Evolutionary conservation across 2,113 vertebrate species (phyloP).

Genomic region (Cebidichthys violaceus): DNA sequence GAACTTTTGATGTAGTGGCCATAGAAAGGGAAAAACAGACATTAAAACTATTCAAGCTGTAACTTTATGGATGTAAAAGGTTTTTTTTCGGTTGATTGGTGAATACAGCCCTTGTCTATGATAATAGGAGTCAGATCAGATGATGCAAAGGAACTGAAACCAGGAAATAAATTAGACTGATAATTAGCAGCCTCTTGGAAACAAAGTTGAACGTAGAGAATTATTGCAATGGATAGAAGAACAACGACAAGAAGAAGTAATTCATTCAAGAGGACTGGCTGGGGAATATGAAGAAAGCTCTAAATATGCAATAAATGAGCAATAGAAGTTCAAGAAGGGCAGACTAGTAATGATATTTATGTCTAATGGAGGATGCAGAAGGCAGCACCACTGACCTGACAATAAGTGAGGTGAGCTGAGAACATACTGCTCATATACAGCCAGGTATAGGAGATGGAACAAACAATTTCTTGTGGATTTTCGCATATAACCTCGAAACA

Average conservation of each 20-base stretch:
- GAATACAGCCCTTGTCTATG: background rate
- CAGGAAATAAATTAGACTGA: constrained; percentile 1
- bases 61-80: background rate
- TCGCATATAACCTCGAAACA: background rate
- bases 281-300: background rate
- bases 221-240: constrained; percentile 10
- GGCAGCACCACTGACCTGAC: constrained; percentile 11
- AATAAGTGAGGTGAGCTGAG: constrained; percentile 10
- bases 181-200: constrained; percentile 12
- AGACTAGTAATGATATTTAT: background rate
- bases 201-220: background rate
- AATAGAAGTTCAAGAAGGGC: background rate
- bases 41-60: background rate
- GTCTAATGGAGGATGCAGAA: constrained; percentile 17
- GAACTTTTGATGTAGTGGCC: background rate
- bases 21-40: constrained; percentile 1
- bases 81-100: background rate
- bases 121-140: background rate
- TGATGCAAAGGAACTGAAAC: background rate
- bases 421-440: background rate
- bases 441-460: background rate
- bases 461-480: background rate
- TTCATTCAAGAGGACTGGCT: constrained; percentile 2
- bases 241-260: background rate
- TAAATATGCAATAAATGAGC: constrained; percentile 15